Evolutionary conservation across 2,113 vertebrate genomes (phyloP).

Genomic region (Stercorarius parasiticus): DNA sequence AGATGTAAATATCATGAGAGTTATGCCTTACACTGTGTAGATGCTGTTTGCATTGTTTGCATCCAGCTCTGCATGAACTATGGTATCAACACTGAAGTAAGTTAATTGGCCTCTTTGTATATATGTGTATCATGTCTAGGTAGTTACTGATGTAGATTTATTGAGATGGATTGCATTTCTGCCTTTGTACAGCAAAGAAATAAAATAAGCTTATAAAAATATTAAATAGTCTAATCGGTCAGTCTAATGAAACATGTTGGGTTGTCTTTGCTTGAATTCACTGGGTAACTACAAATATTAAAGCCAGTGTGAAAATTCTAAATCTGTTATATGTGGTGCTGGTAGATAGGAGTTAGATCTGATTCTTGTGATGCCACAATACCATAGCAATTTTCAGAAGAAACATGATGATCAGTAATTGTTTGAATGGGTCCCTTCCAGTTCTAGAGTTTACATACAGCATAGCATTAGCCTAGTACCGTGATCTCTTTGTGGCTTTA

Average conservation of each 20-base stretch:
- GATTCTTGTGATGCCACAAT: neutral
- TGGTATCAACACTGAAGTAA: neutral
- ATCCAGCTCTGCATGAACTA: neutral
- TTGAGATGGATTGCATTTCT: slow-evolving; percentile 18
- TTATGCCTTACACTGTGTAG: neutral
- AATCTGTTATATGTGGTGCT: neutral
- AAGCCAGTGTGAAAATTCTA: neutral
- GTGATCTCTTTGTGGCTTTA: neutral
- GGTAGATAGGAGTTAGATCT: neutral
- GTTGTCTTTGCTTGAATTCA: neutral
- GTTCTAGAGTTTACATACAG: neutral
- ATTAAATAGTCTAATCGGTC: neutral
- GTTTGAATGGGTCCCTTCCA: neutral
- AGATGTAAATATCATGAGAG: neutral
- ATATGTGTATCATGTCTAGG: slow-evolving; percentile 18
- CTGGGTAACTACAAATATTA: neutral
- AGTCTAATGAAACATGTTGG: neutral
- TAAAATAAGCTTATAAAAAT: slow-evolving; percentile 39
- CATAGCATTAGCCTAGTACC: neutral
- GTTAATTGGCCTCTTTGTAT: slow-evolving; percentile 1
- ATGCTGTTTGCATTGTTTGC: slow-evolving; percentile 17
- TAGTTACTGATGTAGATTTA: slow-evolving; percentile 15
- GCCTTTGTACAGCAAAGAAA: slow-evolving; percentile 54
- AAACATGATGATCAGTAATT: neutral
- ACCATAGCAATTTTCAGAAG: neutral